Evolutionary conservation across 2,888 invertebrate genomes (phyloP).

Genomic region (Drosophila peninsularis): DNA sequence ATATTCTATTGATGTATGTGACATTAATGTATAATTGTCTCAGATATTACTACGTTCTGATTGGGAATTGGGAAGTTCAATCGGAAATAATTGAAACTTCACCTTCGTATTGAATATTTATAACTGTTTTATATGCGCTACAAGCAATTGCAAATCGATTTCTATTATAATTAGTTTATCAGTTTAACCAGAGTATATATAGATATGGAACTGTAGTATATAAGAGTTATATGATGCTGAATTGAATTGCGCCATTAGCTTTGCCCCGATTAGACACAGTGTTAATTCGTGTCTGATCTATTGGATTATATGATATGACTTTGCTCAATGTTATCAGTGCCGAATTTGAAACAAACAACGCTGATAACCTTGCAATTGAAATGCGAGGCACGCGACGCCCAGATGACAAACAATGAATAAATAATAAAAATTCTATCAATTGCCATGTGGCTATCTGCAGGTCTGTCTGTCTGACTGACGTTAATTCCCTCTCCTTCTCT

Average conservation of each 20-base stretch:
- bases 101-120: not conserved
- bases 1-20: not conserved
- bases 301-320: slow-evolving; percentile 15
- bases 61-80: not conserved
- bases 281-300: slow-evolving; percentile 19
- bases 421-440: not conserved
- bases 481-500: not conserved
- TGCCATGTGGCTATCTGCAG: slow-evolving; percentile 12
- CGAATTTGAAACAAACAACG: slow-evolving; percentile 41
- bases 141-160: not conserved
- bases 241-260: not conserved
- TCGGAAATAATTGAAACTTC: not conserved
- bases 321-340: slow-evolving; percentile 65
- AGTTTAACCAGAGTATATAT: not conserved
- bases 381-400: slow-evolving; percentile 51
- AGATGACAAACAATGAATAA: slow-evolving; percentile 36
- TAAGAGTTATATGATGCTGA: no score
- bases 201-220: not conserved
- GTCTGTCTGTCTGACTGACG: not conserved
- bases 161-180: not conserved
- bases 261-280: not conserved
- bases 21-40: not conserved
- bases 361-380: slow-evolving; percentile 58
- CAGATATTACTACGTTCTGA: not conserved
- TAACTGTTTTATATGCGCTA: not conserved